Percentiles rank a stretch among this genome's conserved stretches.
These are phyloP conservation scores for Osmoderma eremita DNA, from an alignment of 2,888 invertebrate species.

Conservation along the genomic window DNA sequence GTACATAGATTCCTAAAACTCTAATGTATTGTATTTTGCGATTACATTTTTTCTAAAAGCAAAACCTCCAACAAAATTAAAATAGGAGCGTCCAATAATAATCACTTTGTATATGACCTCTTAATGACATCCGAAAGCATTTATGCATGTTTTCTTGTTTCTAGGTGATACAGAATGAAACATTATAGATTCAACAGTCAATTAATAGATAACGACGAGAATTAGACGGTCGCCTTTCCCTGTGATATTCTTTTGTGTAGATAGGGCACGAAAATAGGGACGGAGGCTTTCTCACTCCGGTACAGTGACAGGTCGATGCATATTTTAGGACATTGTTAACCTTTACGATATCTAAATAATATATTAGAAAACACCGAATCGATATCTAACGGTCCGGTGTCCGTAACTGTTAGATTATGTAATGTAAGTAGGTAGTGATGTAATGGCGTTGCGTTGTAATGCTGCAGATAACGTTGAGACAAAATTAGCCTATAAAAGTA, in stretches of 20 bases:
- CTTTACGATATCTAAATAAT: conserved; percentile 48
- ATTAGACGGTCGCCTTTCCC: conserved; percentile 21
- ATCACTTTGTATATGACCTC: too few species aligned
- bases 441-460: conserved; percentile 16
- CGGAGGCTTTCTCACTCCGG: conserved; percentile 28
- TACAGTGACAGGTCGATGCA: conserved; percentile 42
- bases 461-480: conserved; percentile 8
- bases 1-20: too few species aligned
- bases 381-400: conserved; percentile 33
- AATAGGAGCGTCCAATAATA: too few species aligned
- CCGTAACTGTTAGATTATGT: conserved; percentile 20
- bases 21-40: too few species aligned
- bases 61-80: too few species aligned
- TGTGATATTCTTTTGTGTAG: conserved; percentile 16
- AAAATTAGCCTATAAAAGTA: conserved; percentile 11
- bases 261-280: conserved; percentile 19
- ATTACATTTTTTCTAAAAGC: too few species aligned
- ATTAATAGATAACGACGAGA: conserved; percentile 31
- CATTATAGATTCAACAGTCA: conserved; percentile 29
- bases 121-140: neutral
- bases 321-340: conserved; percentile 52
- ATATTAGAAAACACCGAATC: conserved; percentile 42
- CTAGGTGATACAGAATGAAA: conserved; percentile 6
- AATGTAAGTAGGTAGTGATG: conserved; percentile 28
- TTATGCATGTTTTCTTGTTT: conserved; percentile 5